Percentiles rank a stretch among this genome's conserved stretches.
These are phyloP conservation scores for Chelonia mydas DNA, from an alignment of 2,797 vertebrate species.

Conservation along the genomic window DNA sequence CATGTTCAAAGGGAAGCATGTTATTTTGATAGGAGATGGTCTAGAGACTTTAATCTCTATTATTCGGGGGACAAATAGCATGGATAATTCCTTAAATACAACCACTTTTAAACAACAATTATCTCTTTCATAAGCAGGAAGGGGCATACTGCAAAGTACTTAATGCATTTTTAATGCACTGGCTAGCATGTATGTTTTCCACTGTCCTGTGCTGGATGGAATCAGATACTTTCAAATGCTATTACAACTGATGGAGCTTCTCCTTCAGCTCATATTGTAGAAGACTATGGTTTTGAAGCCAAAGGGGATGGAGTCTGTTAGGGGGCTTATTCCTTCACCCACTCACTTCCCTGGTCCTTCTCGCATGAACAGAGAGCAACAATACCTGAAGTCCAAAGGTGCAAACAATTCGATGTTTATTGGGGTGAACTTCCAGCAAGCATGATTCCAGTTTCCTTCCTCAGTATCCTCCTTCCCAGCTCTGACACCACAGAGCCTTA, in stretches of 20 bases:
- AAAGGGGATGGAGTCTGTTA: not conserved
- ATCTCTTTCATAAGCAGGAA: constrained; percentile 67
- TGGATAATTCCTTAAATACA: constrained; percentile 70
- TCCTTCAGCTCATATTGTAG: constrained; percentile 1
- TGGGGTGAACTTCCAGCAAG: too few relatives aligned
- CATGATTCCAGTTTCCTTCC: too few relatives aligned
- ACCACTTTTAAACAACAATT: constrained; percentile 74
- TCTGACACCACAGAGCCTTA: too few relatives aligned
- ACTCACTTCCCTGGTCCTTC: too few relatives aligned
- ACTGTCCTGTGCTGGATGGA: constrained; percentile 32
- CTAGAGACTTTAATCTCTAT: constrained; percentile 75
- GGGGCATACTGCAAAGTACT: constrained; percentile 53
- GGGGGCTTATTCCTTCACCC: too few relatives aligned
- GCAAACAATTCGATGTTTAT: too few relatives aligned
- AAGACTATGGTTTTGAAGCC: not conserved
- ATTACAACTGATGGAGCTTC: not conserved
- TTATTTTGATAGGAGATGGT: constrained; percentile 72
- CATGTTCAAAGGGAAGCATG: constrained; percentile 75
- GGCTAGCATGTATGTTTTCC: constrained; percentile 49
- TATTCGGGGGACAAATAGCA: constrained; percentile 71
- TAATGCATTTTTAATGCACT: constrained; percentile 60
- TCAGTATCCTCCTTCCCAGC: too few relatives aligned
- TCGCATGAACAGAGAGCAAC: too few relatives aligned
- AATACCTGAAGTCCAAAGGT: too few relatives aligned
- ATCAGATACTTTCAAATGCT: constrained; percentile 56